phyloP scores from a whole-genome alignment of 2,888 invertebrate species.

The Lepetodrilus schrolli region DNA sequence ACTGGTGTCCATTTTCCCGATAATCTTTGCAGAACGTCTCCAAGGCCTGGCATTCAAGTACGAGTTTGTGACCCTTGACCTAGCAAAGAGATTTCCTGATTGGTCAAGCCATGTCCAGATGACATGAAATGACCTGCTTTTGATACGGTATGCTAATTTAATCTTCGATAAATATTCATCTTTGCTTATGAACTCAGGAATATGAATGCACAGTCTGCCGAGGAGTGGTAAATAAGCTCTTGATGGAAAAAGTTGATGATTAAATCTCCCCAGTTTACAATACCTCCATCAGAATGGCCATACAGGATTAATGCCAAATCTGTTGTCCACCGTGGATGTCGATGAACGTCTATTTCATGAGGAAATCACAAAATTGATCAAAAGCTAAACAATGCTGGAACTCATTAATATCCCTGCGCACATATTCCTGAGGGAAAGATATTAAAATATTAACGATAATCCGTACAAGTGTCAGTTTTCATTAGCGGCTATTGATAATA shows the following conservation, averaged over 20 bases:
- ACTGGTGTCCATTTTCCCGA: neutral
- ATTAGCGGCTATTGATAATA: too few species aligned
- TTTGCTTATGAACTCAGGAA: neutral
- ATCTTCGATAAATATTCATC: constrained; percentile 16
- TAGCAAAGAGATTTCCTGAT: neutral
- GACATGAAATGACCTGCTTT: neutral
- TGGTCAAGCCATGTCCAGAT: neutral
- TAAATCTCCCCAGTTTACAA: constrained; percentile 6
- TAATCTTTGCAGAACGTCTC: neutral
- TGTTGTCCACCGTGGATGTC: too few species aligned
- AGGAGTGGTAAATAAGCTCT: neutral
- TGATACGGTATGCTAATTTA: neutral
- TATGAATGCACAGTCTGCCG: neutral
- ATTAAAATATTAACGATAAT: too few species aligned
- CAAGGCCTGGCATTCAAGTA: neutral
- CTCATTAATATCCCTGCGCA: too few species aligned
- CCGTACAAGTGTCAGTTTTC: too few species aligned
- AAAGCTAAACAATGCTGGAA: too few species aligned
- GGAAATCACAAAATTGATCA: too few species aligned
- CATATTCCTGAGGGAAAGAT: too few species aligned
- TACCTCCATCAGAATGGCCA: neutral
- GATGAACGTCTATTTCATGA: too few species aligned
- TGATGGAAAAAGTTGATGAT: neutral
- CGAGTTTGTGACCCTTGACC: neutral
- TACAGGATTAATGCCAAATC: neutral